Evolutionary conservation across 23 tunicate species (phyloP), one percentile per base, ranked within the genome.

Genomic region (Botrylloides violaceus): DNA sequence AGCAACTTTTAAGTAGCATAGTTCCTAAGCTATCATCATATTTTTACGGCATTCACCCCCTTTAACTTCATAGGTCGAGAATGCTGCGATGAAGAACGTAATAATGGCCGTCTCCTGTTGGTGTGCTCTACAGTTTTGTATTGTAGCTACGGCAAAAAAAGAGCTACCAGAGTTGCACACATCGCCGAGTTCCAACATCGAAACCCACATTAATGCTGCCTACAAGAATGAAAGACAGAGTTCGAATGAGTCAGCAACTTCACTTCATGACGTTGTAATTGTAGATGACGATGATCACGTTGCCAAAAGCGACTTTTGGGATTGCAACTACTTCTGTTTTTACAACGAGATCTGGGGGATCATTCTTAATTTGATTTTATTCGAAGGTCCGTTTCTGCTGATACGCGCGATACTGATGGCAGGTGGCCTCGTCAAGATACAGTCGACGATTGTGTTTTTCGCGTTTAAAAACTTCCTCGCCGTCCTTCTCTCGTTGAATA

Each of bases 291-390:
- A n/a, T n/a, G n/a, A n/a, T n/a, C n/a, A n/a, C n/a, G n/a, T n/a
- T n/a, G n/a, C n/a, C n/a, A n/a, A n/a, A n/a, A n/a, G n/a, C n/a
- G n/a, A n/a, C n/a, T n/a, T n/a, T n/a, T n/a, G n/a, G n/a, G n/a
- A 75, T 59, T 82, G 76, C 59, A 79, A 71, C 1, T 82, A 77
- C 21, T 88, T 88, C 57, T 82, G 88, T 66, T 88, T 83, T 47
- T 82, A 71, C 80, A 88, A 61, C 28, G 96, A 88, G 49, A 82
- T 82, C 22, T 88, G 96, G 96, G 84, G 96, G 23, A 77, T 81
- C 88, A 48, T 75, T 12, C 68, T 82, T 71, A 77, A 80, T 71
- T 66, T 88, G n/a, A n/a, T n/a, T n/a, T n/a, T n/a, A n/a, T n/a
- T n/a, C n/a, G n/a, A n/a, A n/a, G n/a, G n/a, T n/a, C n/a, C n/a